phyloP scores from a whole-genome alignment of 2,888 invertebrate species.

The Polietes domitor region DNA sequence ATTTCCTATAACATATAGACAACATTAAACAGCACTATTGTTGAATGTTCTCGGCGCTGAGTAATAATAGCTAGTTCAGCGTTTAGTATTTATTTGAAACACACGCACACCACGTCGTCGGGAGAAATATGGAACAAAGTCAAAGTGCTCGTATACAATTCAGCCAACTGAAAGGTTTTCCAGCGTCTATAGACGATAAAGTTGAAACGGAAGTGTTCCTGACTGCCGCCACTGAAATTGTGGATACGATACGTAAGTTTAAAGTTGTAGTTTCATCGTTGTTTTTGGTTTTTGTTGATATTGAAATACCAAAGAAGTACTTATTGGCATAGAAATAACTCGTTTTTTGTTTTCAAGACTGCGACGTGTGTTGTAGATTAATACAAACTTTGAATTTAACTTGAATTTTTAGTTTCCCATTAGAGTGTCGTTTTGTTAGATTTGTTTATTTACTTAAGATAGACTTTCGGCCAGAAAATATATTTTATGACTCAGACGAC shows the following conservation, averaged over 20 bases:
- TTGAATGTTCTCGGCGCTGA: not conserved
- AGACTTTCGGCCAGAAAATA: no score
- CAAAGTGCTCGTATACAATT: conserved; percentile 75
- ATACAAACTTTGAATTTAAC: no score
- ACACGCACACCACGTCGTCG: not conserved
- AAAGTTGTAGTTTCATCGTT: conserved; percentile 7
- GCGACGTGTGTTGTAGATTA: no score
- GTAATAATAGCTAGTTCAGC: conserved; percentile 12
- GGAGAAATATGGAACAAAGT: conserved; percentile 17
- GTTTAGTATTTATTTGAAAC: not conserved
- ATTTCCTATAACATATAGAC: not conserved
- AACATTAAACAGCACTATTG: not conserved
- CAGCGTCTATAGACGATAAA: conserved; percentile 83
- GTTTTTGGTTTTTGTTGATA: not conserved
- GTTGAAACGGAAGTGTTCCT: conserved; percentile 85
- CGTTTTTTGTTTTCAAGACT: no score
- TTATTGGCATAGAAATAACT: not conserved
- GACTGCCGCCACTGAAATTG: conserved; percentile 84
- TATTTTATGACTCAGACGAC: no score
- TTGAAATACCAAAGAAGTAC: not conserved
- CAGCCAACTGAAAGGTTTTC: conserved; percentile 81
- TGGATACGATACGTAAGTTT: conserved; percentile 85
- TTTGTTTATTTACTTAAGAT: no score
- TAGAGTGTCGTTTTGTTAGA: no score
- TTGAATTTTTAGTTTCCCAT: no score